Conservation (phyloP, 2,113 vertebrate species). For the Catharus bicknelli region DNA sequence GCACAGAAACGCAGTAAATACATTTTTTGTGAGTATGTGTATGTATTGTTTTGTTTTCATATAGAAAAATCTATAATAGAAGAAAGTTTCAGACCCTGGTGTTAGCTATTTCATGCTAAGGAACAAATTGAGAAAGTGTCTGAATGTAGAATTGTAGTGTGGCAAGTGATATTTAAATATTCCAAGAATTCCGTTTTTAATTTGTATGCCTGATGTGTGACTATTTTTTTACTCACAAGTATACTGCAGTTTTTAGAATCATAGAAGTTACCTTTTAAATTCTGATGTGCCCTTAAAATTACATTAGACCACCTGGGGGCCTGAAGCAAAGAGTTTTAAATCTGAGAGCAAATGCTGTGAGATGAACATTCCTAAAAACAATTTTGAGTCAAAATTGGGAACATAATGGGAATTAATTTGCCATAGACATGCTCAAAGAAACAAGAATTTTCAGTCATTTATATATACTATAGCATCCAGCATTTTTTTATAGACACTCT, state of each 20-base stretch:
- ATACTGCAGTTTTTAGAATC: background rate
- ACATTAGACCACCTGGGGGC: background rate
- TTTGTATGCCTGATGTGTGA: background rate
- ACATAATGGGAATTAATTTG: background rate
- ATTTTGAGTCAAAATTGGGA: background rate
- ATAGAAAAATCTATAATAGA: background rate
- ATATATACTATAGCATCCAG: background rate
- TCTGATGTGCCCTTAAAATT: background rate
- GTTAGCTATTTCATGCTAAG: background rate
- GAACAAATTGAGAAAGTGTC: background rate
- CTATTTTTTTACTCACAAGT: background rate
- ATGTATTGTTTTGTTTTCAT: background rate
- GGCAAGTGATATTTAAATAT: background rate
- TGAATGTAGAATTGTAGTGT: background rate
- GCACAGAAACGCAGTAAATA: slow-evolving; percentile 63
- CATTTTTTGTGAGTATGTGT: background rate
- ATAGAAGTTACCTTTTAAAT: background rate
- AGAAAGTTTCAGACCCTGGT: background rate
- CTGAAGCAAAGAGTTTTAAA: background rate
- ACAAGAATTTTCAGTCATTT: background rate
- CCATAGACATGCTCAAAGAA: background rate
- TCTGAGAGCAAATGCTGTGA: background rate
- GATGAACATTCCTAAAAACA: background rate
- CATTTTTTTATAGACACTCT: background rate
- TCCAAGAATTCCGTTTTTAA: background rate